phyloP scores from a whole-genome alignment of 2,888 invertebrate genomes.

The Corbicula japonica region DNA sequence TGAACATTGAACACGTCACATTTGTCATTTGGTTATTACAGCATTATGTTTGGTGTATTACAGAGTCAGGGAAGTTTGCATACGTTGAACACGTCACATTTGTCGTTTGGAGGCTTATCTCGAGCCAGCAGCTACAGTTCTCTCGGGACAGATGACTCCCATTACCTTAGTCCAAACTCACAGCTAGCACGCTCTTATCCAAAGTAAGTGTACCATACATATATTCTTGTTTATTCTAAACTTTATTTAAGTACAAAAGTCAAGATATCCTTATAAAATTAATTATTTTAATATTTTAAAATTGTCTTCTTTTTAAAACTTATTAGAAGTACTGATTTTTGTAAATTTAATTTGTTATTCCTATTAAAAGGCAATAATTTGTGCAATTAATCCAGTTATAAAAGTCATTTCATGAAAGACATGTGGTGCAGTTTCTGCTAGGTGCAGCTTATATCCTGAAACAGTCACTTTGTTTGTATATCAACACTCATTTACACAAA shows the following conservation, averaged over 20 bases:
- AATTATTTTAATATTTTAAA: not conserved
- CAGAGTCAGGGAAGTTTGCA: constrained; percentile 66
- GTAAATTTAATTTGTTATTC: no score
- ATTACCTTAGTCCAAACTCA: constrained; percentile 63
- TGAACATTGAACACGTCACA: no score
- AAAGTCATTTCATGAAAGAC: no score
- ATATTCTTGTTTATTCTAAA: not conserved
- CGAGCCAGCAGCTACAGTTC: constrained; percentile 67
- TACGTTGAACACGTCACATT: constrained; percentile 46
- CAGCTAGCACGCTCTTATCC: constrained; percentile 70
- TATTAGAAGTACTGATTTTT: no score
- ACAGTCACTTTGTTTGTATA: no score
- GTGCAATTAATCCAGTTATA: no score
- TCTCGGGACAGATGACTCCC: constrained; percentile 59
- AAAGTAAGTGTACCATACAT: constrained; percentile 65
- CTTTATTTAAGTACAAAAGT: not conserved
- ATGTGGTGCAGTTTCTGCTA: no score
- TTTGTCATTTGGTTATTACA: no score
- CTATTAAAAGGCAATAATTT: no score
- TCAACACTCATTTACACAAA: no score
- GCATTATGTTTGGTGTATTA: constrained; percentile 22
- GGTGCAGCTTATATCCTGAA: no score
- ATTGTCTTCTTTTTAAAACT: not conserved
- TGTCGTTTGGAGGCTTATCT: constrained; percentile 62
- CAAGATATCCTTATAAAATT: not conserved